A percentile compares a stretch with the other conserved stretches of the same genome.
Conservation (phyloP, 2,888 invertebrate species). For the Tuberolachnus salignus region DNA sequence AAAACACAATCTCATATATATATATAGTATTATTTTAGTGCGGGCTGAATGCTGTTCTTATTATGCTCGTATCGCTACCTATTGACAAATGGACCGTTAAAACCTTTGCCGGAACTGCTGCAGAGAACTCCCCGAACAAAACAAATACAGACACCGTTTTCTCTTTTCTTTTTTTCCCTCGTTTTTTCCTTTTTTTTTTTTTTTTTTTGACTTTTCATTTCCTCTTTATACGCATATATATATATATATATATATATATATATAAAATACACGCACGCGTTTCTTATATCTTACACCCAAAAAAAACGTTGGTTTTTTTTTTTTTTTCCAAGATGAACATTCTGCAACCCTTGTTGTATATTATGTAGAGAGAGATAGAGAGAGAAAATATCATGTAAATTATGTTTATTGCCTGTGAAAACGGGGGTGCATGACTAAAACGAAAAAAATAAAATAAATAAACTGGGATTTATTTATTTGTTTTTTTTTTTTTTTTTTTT, state of each 20-base stretch:
- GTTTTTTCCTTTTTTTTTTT: neutral
- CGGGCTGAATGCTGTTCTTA: slow-evolving; percentile 6
- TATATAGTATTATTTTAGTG: too few species aligned
- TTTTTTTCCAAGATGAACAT: slow-evolving; percentile 40
- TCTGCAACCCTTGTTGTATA: slow-evolving; percentile 37
- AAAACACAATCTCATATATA: neutral
- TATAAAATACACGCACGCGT: neutral
- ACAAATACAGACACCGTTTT: slow-evolving; percentile 36
- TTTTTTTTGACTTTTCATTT: neutral
- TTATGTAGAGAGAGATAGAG: too few species aligned
- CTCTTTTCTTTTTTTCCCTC: neutral
- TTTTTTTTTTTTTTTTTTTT: slow-evolving; percentile 22
- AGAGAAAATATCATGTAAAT: slow-evolving; percentile 50
- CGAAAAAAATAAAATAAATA: slow-evolving; percentile 21
- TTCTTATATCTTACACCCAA: slow-evolving; percentile 17
- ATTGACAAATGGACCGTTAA: slow-evolving; percentile 50
- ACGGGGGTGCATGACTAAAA: slow-evolving; percentile 43
- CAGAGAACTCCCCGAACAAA: slow-evolving; percentile 37
- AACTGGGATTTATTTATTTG: slow-evolving; percentile 44
- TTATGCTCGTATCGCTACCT: slow-evolving; percentile 24
- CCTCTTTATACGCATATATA: neutral
- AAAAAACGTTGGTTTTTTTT: too few species aligned
- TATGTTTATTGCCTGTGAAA: slow-evolving; percentile 50
- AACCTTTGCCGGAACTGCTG: slow-evolving; percentile 41
- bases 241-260: too few species aligned